A percentile compares a stretch with the other conserved stretches of the same genome.
phyloP scores from a whole-genome alignment of 2,113 vertebrate genomes.

The Alethe castanea region DNA sequence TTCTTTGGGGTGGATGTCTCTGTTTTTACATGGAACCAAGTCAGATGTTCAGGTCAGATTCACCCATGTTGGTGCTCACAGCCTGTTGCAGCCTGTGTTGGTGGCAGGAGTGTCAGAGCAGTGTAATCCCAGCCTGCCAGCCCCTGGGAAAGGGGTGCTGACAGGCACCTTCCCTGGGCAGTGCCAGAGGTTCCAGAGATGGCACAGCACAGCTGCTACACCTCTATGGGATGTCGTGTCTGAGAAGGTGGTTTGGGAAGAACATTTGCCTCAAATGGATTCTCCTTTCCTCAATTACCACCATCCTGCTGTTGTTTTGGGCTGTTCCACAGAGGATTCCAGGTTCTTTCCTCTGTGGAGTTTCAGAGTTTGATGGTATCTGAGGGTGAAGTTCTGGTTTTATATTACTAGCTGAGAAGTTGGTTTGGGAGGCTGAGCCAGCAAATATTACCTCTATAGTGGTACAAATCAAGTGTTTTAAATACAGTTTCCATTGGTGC shows the following conservation, averaged over 20 bases:
- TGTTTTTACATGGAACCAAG: background rate
- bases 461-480: background rate
- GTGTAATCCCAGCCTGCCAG: background rate
- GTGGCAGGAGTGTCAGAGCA: background rate
- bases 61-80: background rate
- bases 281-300: background rate
- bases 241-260: background rate
- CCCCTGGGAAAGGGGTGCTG: background rate
- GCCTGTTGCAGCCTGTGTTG: background rate
- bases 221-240: background rate
- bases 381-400: background rate
- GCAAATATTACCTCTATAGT: background rate
- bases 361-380: background rate
- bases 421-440: background rate
- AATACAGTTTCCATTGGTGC: background rate
- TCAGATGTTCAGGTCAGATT: background rate
- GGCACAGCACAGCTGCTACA: rapidly evolving
- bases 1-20: background rate
- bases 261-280: background rate
- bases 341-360: background rate
- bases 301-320: background rate
- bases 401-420: background rate
- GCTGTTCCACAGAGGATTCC: background rate
- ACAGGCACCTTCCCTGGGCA: background rate
- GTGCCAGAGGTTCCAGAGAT: rapidly evolving